Percentiles rank a stretch among this genome's conserved stretches.
Conservation (phyloP, 2,888 invertebrate genomes). For the Parascotia fuliginaria region DNA sequence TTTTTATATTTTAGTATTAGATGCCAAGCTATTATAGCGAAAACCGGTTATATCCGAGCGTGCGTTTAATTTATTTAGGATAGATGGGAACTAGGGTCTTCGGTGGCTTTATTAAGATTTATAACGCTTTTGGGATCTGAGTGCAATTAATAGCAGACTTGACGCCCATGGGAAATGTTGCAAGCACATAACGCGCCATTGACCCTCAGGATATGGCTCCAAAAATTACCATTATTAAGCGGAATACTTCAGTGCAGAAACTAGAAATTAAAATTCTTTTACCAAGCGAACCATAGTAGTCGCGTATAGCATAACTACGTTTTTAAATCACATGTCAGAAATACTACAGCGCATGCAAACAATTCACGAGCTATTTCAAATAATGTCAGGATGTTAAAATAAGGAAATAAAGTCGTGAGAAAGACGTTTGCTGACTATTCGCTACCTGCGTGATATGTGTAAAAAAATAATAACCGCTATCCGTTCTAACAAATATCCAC, state of each 20-base stretch:
- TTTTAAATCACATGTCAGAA: too few relatives aligned
- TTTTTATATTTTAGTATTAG: conserved; percentile 31
- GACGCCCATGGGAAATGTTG: conserved; percentile 69
- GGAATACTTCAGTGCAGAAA: too few relatives aligned
- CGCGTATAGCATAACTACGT: too few relatives aligned
- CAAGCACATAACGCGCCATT: conserved; percentile 56
- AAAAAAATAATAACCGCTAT: conserved; percentile 49
- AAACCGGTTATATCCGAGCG: conserved; percentile 35
- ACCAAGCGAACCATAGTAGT: too few relatives aligned
- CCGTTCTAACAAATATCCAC: conserved; percentile 43
- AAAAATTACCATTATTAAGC: too few relatives aligned
- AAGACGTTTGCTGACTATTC: conserved; percentile 20
- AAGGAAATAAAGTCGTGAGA: conserved; percentile 36
- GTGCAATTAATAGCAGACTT: conserved; percentile 68
- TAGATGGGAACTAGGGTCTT: conserved; percentile 52
- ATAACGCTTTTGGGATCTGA: conserved; percentile 65
- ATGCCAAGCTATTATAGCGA: conserved; percentile 3
- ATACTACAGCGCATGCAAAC: too few relatives aligned
- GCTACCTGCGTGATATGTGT: conserved; percentile 18
- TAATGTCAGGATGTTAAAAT: conserved; percentile 6
- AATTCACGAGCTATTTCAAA: conserved; percentile 1
- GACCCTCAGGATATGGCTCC: conserved; percentile 49
- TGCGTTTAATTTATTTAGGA: conserved; percentile 60
- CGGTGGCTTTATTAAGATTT: conserved; percentile 75
- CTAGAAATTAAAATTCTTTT: too few relatives aligned